Base-by-base conservation (phyloP, 2,888 invertebrate genomes). In the Pollenia amentaria region DNA sequence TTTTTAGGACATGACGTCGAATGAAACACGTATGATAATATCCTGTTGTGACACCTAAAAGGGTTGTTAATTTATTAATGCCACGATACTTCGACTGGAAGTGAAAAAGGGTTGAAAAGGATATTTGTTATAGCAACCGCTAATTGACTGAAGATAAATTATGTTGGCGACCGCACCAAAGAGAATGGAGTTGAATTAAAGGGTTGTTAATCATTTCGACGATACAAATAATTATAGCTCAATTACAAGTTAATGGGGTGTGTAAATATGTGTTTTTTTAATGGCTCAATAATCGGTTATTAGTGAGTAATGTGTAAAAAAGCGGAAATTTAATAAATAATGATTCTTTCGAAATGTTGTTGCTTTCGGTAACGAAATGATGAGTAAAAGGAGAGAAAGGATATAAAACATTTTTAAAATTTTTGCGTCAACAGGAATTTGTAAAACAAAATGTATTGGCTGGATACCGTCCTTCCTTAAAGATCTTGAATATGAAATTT, bases 231-330 rank as follows among this genome's bases (percentile, higher is more conserved):
- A 84, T 84, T 84, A 78, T 73, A 48, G 57, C 57, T 73, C 84
- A 84, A 78, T 84, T 78, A 84, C 44, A 42, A 78, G 10, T 78
- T 77, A 84, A 84, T 84, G 65, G 72, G 14, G 18, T 73, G 84
- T 67, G 48, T 73, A 72, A 77, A 51, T 51, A 3, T 64, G 51
- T 29, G 29, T 29, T 48, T 29, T 55, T 55, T 38, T 70, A 21
- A 80, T 55, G 64, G 55, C 40, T 65, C 8, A 38, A 60, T 69
- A 55, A 77, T 29, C 29, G 51, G 21, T 64, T 48, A 21, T 40
- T n/a, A 10, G 55, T 69, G 12, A 42, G 29, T 29, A 6, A 29
- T 29, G 29, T 29, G 29, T 29, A 29, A 16, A 16, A 18, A 10
- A 55, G 10, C 16, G 55, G 18, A 55, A 55, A 55, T 2, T 14